Base-by-base conservation (phyloP, 2,113 vertebrate genomes). In the Oriolus oriolus region DNA sequence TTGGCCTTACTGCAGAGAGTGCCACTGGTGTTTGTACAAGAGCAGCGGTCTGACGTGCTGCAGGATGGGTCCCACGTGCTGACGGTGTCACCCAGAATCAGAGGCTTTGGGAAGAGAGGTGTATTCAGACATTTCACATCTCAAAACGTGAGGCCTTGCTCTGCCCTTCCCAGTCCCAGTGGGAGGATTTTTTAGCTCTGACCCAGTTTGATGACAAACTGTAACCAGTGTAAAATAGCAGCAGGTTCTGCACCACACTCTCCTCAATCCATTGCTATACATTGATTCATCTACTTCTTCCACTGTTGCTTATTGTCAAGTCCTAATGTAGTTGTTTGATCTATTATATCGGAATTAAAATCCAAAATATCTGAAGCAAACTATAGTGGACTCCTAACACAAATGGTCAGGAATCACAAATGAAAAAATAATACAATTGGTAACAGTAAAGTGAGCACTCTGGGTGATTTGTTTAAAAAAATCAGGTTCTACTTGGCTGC, bases 31-130 rank as follows among this genome's bases (percentile, higher is more conserved):
- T 31, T 74, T 42, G 53, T 7, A 2, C 6, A 13, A 16, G 27
- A 13, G 61, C 61, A 63, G 16, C 1, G 16, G 17, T 16, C 18
- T 33, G n/a, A 8, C 41, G 20, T 41, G 31, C 50, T 68, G 6
- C 45, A 33, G 28, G 31, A 4, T 5, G 52, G 65, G 27, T 33
- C 35, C 10, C 6, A 7, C 4, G 1, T 23, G 31, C 23, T 44
- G 5, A 23, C 4, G 3, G 31, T 35, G 42, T 10, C 27, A 47
- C 30, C 26, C 4, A 0, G 10, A 6, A 24, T 1, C n/a, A 45
- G 30, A 53, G 45, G 13, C 9, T 31, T 9, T 31, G 52, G 8
- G 16, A 27, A n/a, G 6, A 56, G 37, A 28, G 27, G 2, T 16
- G 22, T 10, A 8, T 10, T 49, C 49, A 44, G 31, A 7, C 63